Evolutionary conservation across 2,888 invertebrate genomes (phyloP).

Genomic region (Cremastinae sp.): DNA sequence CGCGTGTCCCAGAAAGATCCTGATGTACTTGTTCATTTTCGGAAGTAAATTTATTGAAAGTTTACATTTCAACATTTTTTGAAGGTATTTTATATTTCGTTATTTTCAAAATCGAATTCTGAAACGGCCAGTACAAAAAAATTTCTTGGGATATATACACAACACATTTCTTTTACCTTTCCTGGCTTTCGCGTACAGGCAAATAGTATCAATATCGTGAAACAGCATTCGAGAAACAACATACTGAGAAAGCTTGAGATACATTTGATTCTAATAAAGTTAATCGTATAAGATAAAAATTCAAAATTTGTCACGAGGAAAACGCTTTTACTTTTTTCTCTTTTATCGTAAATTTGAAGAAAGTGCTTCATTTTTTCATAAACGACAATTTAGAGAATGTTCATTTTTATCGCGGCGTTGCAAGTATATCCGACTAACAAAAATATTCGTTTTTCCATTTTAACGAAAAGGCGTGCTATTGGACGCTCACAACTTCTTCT

Average conservation of each 20-base stretch:
- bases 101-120: too few species aligned
- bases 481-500: neutral
- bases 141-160: neutral
- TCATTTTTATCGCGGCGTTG: too few species aligned
- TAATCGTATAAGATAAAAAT: neutral
- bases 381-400: too few species aligned
- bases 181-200: constrained; percentile 17
- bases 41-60: too few species aligned
- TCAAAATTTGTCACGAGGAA: neutral
- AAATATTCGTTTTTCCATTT: neutral
- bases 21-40: too few species aligned
- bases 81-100: too few species aligned
- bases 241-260: constrained; percentile 12
- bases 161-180: constrained; percentile 1
- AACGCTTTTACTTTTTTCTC: neutral
- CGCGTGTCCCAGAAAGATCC: too few species aligned
- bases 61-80: too few species aligned
- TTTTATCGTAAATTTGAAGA: neutral
- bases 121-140: too few species aligned
- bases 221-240: neutral
- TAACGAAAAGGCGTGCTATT: too few species aligned
- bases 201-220: constrained; percentile 15
- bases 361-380: neutral
- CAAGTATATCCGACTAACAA: too few species aligned
- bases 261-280: constrained; percentile 29